Evolutionary conservation across 2,797 vertebrate genomes (phyloP).

Genomic region (Orientallactaga sibirica): DNA sequence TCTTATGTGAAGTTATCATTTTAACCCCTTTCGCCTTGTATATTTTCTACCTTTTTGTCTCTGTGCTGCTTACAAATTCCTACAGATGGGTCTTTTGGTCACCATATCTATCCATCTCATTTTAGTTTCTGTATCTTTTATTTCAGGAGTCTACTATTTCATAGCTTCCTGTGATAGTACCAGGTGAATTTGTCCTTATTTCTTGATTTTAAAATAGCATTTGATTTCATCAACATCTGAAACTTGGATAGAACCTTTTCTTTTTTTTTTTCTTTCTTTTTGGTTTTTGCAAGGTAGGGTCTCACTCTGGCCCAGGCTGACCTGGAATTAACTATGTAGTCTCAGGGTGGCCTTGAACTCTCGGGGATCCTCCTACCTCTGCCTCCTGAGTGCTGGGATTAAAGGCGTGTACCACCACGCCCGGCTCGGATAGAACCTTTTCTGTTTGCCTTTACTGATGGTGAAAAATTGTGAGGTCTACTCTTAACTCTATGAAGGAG

Average conservation of each 20-base stretch:
- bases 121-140: slow-evolving; percentile 34
- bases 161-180: neutral
- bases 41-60: slow-evolving; percentile 43
- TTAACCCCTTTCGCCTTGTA: neutral
- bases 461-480: neutral
- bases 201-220: slow-evolving; percentile 26
- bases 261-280: no score
- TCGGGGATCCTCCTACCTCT: no score
- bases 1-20: neutral
- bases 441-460: neutral
- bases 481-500: slow-evolving; percentile 10
- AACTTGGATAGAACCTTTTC: neutral
- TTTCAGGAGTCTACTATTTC: slow-evolving; percentile 33
- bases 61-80: neutral
- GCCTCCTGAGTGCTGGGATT: no score
- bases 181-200: neutral
- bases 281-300: no score
- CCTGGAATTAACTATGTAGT: no score
- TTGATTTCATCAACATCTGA: slow-evolving; percentile 25
- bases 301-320: no score
- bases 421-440: neutral
- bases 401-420: no score
- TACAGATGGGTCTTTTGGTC: neutral
- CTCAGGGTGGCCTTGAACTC: no score
- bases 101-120: neutral